phyloP scores from a whole-genome alignment of 2,113 vertebrate genomes.

The Zootoca vivipara region DNA sequence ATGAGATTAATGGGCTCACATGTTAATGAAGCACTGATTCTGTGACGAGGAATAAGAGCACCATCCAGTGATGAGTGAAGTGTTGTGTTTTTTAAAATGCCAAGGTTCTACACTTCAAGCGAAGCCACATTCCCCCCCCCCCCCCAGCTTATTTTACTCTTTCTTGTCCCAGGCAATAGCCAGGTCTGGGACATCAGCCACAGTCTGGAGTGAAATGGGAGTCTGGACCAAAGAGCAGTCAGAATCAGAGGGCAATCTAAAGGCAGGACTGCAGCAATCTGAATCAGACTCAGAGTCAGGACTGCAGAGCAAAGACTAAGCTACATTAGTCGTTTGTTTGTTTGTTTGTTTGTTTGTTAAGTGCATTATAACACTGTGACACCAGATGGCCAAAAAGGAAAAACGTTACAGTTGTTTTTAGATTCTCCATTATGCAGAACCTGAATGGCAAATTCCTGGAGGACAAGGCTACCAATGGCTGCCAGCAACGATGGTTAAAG shows the following conservation, averaged over 20 bases:
- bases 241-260: neutral
- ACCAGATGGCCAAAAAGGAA: too few relatives aligned
- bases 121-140: conserved; percentile 6
- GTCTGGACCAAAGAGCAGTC: neutral
- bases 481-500: too few relatives aligned
- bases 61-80: conserved; percentile 23
- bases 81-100: conserved; percentile 21
- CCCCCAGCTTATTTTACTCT: conserved; percentile 31
- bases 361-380: too few relatives aligned
- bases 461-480: too few relatives aligned
- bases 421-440: too few relatives aligned
- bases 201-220: neutral
- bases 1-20: conserved; percentile 42
- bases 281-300: neutral
- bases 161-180: conserved; percentile 1
- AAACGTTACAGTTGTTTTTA: too few relatives aligned
- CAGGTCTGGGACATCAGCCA: neutral
- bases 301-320: neutral
- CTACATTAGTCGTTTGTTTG: neutral
- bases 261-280: neutral
- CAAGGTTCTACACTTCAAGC: conserved; percentile 22
- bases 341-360: too few relatives aligned
- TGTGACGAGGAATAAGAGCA: conserved; percentile 45
- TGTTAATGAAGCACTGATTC: conserved; percentile 54
- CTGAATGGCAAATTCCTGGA: too few relatives aligned